phyloP scores from a whole-genome alignment of 2,888 invertebrate genomes.

The Heliconius sara region DNA sequence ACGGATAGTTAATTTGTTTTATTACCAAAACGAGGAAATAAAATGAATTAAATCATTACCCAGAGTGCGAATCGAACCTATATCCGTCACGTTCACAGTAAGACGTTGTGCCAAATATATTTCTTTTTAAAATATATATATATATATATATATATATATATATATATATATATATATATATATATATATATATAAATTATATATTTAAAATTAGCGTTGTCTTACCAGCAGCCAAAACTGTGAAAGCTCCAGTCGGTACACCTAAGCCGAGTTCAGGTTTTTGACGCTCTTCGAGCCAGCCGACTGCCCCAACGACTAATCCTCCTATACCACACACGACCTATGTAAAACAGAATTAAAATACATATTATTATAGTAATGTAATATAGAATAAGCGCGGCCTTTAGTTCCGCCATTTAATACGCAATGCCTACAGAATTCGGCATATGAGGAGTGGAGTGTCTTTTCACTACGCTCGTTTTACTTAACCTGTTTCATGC shows the following conservation, averaged over 20 bases:
- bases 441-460: neutral
- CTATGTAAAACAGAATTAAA: constrained; percentile 58
- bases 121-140: no score
- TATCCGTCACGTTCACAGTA: no score
- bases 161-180: no score
- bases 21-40: no score
- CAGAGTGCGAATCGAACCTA: no score
- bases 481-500: neutral
- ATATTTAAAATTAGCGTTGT: neutral
- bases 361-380: neutral
- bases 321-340: constrained; percentile 85
- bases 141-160: neutral
- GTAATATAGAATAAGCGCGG: no score
- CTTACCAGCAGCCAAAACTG: constrained; percentile 81
- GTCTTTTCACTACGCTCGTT: neutral
- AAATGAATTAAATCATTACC: no score
- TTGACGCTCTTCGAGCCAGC: constrained; percentile 82
- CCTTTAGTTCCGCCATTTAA: no score
- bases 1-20: no score
- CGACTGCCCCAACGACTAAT: constrained; percentile 83
- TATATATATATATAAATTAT: neutral
- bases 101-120: no score
- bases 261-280: constrained; percentile 81
- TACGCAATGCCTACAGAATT: neutral
- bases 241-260: constrained; percentile 82